These are phyloP conservation scores for Campoletis raptor DNA, from an alignment of 2,888 invertebrate species.

Conservation along the genomic window DNA sequence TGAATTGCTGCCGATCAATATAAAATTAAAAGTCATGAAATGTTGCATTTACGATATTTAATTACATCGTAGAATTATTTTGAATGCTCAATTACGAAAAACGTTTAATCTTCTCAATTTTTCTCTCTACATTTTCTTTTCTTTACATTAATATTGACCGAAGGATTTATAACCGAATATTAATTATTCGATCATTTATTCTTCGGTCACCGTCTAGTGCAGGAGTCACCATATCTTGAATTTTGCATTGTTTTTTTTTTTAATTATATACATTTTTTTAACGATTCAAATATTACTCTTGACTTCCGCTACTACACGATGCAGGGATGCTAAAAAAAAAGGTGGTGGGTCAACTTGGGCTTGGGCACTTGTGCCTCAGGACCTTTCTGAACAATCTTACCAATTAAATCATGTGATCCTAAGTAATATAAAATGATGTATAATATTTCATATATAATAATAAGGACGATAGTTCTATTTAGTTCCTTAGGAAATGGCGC, in stretches of 20 bases:
- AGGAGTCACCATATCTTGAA: slow-evolving; percentile 52
- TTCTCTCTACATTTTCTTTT: slow-evolving; percentile 15
- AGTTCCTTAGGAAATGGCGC: neutral
- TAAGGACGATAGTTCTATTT: slow-evolving; percentile 5
- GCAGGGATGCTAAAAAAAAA: slow-evolving; percentile 50
- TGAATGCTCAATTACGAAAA: slow-evolving; percentile 1
- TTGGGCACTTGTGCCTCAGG: slow-evolving; percentile 16
- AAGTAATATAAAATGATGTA: slow-evolving; percentile 48
- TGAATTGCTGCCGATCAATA: slow-evolving; percentile 22
- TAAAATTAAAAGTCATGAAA: slow-evolving; percentile 15
- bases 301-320: slow-evolving; percentile 67
- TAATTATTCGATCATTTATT: slow-evolving; percentile 57
- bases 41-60: slow-evolving; percentile 41
- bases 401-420: slow-evolving; percentile 62
- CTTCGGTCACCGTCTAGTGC: slow-evolving; percentile 66
- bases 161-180: slow-evolving; percentile 55
- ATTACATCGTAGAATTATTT: slow-evolving; percentile 30
- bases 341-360: slow-evolving; percentile 58
- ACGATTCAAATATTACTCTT: slow-evolving; percentile 20
- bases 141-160: slow-evolving; percentile 36
- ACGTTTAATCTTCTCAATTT: slow-evolving; percentile 4
- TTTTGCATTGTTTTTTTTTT: slow-evolving; percentile 32
- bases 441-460: slow-evolving; percentile 35
- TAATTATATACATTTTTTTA: neutral
- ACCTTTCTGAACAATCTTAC: slow-evolving; percentile 57